Evolutionary conservation across 2,888 invertebrate species (phyloP).

Genomic region (Ophion ellenae): DNA sequence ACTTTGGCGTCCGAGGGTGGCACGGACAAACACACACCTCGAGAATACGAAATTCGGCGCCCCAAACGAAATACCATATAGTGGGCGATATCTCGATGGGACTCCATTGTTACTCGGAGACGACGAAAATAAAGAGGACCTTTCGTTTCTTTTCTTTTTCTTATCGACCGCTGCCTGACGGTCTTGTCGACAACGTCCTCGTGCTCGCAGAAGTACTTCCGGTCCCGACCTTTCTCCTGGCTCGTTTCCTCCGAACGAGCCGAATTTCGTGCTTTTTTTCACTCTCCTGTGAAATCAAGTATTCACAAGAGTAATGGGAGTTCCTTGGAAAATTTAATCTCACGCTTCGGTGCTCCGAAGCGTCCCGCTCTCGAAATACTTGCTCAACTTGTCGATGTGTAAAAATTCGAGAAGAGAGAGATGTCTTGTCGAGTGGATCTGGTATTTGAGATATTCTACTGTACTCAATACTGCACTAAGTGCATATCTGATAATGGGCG

Average conservation of each 20-base stretch:
- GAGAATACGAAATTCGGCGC: slow-evolving; percentile 50
- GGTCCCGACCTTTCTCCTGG: slow-evolving; percentile 43
- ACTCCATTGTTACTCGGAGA: slow-evolving; percentile 36
- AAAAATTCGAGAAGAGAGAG: too few species aligned
- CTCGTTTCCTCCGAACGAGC: not conserved
- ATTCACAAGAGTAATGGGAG: not conserved
- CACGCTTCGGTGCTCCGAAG: not conserved
- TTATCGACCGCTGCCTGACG: slow-evolving; percentile 25
- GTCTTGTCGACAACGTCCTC: not conserved
- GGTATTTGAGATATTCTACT: too few species aligned
- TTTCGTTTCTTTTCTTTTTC: not conserved
- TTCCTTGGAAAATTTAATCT: not conserved
- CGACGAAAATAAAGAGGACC: slow-evolving; percentile 29
- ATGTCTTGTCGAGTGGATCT: too few species aligned
- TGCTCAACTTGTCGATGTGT: too few species aligned
- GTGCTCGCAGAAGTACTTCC: slow-evolving; percentile 34
- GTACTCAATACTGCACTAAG: too few species aligned
- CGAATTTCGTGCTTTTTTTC: not conserved
- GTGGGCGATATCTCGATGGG: slow-evolving; percentile 18
- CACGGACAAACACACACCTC: slow-evolving; percentile 55
- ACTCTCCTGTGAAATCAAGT: not conserved
- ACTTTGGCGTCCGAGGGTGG: slow-evolving; percentile 21
- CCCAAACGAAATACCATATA: slow-evolving; percentile 15
- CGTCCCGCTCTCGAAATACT: too few species aligned
- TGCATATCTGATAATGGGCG: too few species aligned